These are phyloP conservation scores for Bettongia penicillata DNA, from an alignment of 2,113 vertebrate genomes.

Conservation along the genomic window DNA sequence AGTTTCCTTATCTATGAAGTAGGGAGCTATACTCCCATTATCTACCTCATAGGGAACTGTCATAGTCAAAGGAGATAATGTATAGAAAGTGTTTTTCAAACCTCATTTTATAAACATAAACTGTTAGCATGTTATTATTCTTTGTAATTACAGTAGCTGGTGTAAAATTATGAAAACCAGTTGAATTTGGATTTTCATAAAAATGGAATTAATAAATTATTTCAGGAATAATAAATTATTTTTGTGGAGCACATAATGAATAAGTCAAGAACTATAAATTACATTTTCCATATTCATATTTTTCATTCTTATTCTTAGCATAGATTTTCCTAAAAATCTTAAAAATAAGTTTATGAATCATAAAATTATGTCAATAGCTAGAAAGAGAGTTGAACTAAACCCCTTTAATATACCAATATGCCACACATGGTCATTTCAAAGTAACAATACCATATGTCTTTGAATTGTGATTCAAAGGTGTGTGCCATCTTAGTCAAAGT, in stretches of 20 bases:
- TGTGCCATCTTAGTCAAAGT: not conserved
- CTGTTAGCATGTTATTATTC: not conserved
- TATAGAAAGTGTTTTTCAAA: not conserved
- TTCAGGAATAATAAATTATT: not conserved
- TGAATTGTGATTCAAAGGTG: not conserved
- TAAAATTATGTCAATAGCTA: not conserved
- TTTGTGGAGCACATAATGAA: not conserved
- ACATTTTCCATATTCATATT: not conserved
- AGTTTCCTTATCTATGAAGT: not conserved
- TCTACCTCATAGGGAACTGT: not conserved
- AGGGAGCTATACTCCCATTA: not conserved
- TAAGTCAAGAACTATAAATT: constrained; percentile 5
- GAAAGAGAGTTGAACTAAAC: not conserved
- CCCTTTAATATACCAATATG: not conserved
- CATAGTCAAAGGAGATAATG: not conserved
- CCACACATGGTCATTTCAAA: not conserved
- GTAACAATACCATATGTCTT: not conserved
- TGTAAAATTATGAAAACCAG: not conserved
- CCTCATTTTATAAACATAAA: not conserved
- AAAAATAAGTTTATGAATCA: constrained; percentile 6
- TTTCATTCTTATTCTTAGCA: not conserved
- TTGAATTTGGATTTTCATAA: not conserved
- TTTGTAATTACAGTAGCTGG: not conserved
- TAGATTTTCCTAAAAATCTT: not conserved
- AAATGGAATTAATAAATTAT: not conserved